Evolutionary conservation across 1,140 invertebrate genomes (phyloP), one percentile per base, ranked within the genome.

Genomic region (Drosophila persimilis): DNA sequence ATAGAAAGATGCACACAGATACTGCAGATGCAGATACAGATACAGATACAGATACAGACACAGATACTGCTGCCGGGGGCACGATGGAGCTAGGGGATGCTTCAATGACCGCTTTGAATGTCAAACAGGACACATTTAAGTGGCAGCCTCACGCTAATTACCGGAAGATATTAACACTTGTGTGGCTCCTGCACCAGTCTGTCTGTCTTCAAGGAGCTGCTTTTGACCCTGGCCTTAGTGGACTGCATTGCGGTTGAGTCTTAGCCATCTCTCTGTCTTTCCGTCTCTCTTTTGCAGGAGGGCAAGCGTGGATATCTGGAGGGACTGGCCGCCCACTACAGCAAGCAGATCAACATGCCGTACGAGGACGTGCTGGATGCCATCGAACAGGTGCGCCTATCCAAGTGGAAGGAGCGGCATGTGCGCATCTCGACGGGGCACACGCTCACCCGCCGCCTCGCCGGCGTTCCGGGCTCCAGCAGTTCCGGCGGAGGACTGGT

Each of bases 221-320:
- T 48, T 69, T 85, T 88, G 77, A 88, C 84, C 83, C 74, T 85
- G 80, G 59, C 50, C 65, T 57, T 44, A 64, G 47, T 44, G 57
- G 47, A 9, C 3, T 13, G 35, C 31, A 43, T 43, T 67, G 46
- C 35, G 60, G 63, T 6, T 31, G 15, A 52, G 63, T 35, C 26
- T 26, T 35, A 7, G 0, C 15, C 35, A 13, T 17, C 22, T 46
- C 20, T 43, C 6, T 8, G 11, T 11, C 13, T 22, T 7, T n/a
- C n/a, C 7, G 9, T 22, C 8, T 45, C 15, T 57, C 6, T 46
- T 20, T 15, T 24, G 9, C 93, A 98, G 97, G 96, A 97, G 89
- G 96, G 96, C n/a, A 95, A 97, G 78, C 93, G 96, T 69, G 96
- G 96, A 26, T 97, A 97, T 91, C 92, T 98, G 78, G 96, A 97